Evolutionary conservation across 1,140 invertebrate species (phyloP).

Genomic region (Belonocnema kinseyi): DNA sequence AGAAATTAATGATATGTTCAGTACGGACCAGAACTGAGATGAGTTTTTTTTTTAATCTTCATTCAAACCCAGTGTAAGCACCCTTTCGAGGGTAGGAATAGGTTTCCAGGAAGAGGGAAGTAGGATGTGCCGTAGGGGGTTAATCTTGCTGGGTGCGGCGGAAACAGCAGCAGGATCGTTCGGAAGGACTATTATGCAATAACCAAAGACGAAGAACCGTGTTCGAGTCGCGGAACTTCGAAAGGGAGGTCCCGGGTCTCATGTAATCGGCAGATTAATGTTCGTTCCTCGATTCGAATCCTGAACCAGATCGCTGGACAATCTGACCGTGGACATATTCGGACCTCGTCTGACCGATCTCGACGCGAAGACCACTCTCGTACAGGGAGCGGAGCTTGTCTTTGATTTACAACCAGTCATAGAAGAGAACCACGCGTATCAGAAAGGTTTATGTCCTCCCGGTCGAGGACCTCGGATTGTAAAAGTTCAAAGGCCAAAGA

Average conservation of each 20-base stretch:
- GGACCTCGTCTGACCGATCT: constrained; percentile 50
- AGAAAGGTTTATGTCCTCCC: constrained; percentile 45
- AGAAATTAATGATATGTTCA: too few species aligned
- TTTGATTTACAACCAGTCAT: constrained; percentile 52
- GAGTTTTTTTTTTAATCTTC: too few species aligned
- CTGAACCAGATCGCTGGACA: constrained; percentile 51
- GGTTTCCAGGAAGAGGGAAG: constrained; percentile 8
- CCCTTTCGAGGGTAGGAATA: too few species aligned
- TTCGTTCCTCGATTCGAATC: constrained; percentile 62
- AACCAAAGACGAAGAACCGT: constrained; percentile 68
- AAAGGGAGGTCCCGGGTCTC: constrained; percentile 71
- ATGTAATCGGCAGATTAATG: constrained; percentile 76
- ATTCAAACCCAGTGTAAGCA: too few species aligned
- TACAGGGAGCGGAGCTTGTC: constrained; percentile 30
- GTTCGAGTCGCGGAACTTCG: constrained; percentile 66
- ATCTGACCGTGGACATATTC: constrained; percentile 58
- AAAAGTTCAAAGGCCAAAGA: constrained; percentile 34
- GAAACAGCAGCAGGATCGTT: constrained; percentile 37
- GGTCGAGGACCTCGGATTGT: constrained; percentile 46
- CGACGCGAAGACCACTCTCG: constrained; percentile 49
- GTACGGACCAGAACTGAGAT: too few species aligned
- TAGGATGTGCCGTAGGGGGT: constrained; percentile 11
- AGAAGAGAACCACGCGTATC: constrained; percentile 54
- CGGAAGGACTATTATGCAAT: constrained; percentile 65
- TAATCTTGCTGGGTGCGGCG: constrained; percentile 31